These are phyloP conservation scores for Eledona agricola DNA, from an alignment of 2,888 invertebrate genomes.

Conservation along the genomic window DNA sequence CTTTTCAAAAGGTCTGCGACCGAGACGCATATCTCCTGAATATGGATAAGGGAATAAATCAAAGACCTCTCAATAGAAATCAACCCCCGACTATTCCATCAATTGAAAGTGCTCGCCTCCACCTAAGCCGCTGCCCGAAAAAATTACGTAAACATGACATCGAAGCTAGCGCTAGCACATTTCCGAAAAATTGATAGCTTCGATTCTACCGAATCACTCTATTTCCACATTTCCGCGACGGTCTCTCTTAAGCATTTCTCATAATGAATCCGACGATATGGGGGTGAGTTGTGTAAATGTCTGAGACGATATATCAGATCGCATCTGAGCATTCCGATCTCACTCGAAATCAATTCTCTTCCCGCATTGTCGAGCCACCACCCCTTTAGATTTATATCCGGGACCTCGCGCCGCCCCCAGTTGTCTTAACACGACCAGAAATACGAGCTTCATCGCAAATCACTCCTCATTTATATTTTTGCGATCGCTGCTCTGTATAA, in stretches of 20 bases:
- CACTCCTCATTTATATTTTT: conserved; percentile 34
- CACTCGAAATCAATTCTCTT: conserved; percentile 57
- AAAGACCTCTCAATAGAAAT: conserved; percentile 42
- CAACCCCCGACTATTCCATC: conserved; percentile 43
- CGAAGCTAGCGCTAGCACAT: conserved; percentile 10
- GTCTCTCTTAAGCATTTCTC: conserved; percentile 25
- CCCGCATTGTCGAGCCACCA: conserved; percentile 52
- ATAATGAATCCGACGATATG: conserved; percentile 31
- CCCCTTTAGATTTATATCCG: conserved; percentile 56
- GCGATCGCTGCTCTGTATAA: too few relatives aligned
- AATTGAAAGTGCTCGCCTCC: conserved; percentile 39
- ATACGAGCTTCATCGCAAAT: conserved; percentile 49
- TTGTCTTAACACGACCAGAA: conserved; percentile 56
- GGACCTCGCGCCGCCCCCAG: conserved; percentile 54
- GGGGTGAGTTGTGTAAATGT: conserved; percentile 31
- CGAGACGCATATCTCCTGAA: conserved; percentile 38
- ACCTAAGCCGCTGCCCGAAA: conserved; percentile 30
- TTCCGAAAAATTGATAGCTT: conserved; percentile 17
- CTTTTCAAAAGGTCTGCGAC: conserved; percentile 37
- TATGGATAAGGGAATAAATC: conserved; percentile 48
- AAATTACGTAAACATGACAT: conserved; percentile 34
- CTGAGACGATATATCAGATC: conserved; percentile 55
- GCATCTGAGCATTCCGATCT: conserved; percentile 57
- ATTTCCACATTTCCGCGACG: conserved; percentile 17
- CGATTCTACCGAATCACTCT: conserved; percentile 16